Conservation (phyloP, 2,888 invertebrate genomes). For the Ptycholaimellus sp. region DNA sequence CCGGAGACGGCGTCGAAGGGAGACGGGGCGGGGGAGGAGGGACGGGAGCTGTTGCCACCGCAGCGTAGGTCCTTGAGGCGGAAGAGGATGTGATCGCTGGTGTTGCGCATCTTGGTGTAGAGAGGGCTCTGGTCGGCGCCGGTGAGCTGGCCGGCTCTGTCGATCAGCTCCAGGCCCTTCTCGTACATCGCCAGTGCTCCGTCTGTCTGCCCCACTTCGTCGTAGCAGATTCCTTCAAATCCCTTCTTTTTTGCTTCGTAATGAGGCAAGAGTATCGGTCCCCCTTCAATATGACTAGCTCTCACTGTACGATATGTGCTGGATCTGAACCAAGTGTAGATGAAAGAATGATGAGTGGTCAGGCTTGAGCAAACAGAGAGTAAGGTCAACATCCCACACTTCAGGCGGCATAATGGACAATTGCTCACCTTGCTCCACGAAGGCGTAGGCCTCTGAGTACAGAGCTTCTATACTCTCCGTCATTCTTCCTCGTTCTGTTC, state of each 20-base stretch:
- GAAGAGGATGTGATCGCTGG: slow-evolving; percentile 30
- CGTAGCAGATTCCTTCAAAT: slow-evolving; percentile 15
- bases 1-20: neutral
- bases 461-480: slow-evolving; percentile 10
- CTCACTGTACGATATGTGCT: too few relatives aligned
- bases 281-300: too few relatives aligned
- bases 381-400: too few relatives aligned
- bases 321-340: too few relatives aligned
- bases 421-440: slow-evolving; percentile 20
- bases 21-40: slow-evolving; percentile 9
- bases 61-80: slow-evolving; percentile 16
- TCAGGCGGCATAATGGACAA: too few relatives aligned
- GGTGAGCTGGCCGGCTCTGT: slow-evolving; percentile 29
- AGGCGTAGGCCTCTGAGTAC: slow-evolving; percentile 19
- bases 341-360: too few relatives aligned
- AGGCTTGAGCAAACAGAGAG: too few relatives aligned
- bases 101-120: slow-evolving; percentile 41
- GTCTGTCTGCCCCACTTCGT: slow-evolving; percentile 16
- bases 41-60: slow-evolving; percentile 9
- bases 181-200: slow-evolving; percentile 32
- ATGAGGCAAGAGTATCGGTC: too few relatives aligned
- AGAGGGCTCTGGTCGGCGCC: slow-evolving; percentile 37
- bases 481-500: too few relatives aligned
- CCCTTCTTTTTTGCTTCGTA: too few relatives aligned
- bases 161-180: slow-evolving; percentile 37